Evolutionary conservation across 2,888 invertebrate species (phyloP).

Genomic region (Iselma pallidipennis): DNA sequence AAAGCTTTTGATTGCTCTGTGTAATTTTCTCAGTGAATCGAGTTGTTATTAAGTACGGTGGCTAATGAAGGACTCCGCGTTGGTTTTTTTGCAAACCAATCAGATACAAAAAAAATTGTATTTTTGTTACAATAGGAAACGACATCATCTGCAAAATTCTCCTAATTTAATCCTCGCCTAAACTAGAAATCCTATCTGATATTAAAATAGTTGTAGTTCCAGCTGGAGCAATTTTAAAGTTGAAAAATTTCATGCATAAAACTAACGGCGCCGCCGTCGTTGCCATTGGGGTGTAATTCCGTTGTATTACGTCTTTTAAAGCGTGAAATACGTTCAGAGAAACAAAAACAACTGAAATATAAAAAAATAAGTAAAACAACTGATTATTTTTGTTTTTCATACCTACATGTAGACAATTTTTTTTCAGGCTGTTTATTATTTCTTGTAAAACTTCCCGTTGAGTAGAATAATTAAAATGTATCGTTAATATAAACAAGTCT

Average conservation of each 20-base stretch:
- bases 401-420: neutral
- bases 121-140: neutral
- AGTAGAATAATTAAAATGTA: neutral
- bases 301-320: neutral
- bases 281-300: slow-evolving; percentile 1
- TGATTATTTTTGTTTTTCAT: too few species aligned
- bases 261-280: slow-evolving; percentile 1
- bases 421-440: neutral
- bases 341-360: neutral
- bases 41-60: slow-evolving; percentile 20
- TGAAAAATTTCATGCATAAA: slow-evolving; percentile 17
- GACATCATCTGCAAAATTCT: neutral
- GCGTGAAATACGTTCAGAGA: neutral
- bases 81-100: too few species aligned
- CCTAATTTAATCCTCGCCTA: neutral
- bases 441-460: too few species aligned
- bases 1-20: slow-evolving; percentile 23
- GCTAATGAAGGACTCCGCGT: slow-evolving; percentile 21
- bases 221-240: slow-evolving; percentile 10
- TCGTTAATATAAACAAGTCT: neutral
- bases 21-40: slow-evolving; percentile 25
- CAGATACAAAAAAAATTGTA: too few species aligned
- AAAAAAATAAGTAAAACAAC: neutral
- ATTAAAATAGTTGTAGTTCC: slow-evolving; percentile 10
- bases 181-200: neutral